Evolutionary conservation across 2,797 vertebrate genomes (phyloP), one percentile per base, ranked within the genome.

Genomic region (Benthosema pterotum): DNA sequence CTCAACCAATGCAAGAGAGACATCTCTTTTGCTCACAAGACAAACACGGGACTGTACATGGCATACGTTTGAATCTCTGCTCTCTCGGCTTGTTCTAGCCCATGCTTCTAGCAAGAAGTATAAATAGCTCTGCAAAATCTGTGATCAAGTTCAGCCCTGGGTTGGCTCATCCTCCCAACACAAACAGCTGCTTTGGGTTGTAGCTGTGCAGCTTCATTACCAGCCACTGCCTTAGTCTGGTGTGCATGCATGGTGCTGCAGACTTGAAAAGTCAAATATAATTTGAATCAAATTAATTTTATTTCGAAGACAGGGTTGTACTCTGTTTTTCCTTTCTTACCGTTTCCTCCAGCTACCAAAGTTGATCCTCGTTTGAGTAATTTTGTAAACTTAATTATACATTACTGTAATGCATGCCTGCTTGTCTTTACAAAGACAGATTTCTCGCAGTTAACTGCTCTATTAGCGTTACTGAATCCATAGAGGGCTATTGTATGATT

Each of bases 71-170:
- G 32, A 14, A 19, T 48, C 60, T 60, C 42, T 66, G n/a, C 65
- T 57, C 51, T 75, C 22, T 64, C 48, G 13, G 57, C 49, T 63
- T 58, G 52, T 47, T 72, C 71, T 55, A 62, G 49, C 71, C 71
- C 54, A 62, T 83, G 60, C 75, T 74, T 51, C 42, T 0, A 75
- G 72, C 73, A 69, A 69, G 58, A 53, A 52, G 85, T 89, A 82
- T 81, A 88, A 87, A 91, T 94, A 92, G 84, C 71, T 74, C 71
- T 71, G 63, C 68, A 56, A 85, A 74, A 77, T 80, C 65, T 75
- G 52, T 43, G 71, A 73, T 82, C 69, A 50, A 81, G 76, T 92
- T 93, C 79, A 65, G 60, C 77, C 50, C 71, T 2, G 32, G 0
- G 0, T 86, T 86, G 54, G 82, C 78, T 18, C 62, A 67, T 89